These are phyloP conservation scores for Pipistrellus kuhlii DNA, from an alignment of 2,797 vertebrate species.

Conservation along the genomic window DNA sequence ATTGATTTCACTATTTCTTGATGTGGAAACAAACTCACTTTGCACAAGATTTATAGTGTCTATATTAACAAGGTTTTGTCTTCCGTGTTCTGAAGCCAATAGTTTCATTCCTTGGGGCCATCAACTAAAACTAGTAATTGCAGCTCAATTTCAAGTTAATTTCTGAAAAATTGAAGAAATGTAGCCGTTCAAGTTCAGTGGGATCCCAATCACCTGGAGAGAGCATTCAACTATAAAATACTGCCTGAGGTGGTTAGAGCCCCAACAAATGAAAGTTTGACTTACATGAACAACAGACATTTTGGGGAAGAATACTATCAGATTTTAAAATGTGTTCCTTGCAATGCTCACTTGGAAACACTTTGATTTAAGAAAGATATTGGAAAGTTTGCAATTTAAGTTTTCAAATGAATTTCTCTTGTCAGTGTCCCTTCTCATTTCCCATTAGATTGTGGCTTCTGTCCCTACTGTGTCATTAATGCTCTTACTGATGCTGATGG, in stretches of 20 bases:
- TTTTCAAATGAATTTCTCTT: not conserved
- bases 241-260: not conserved
- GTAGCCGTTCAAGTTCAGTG: not conserved
- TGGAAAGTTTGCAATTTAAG: not conserved
- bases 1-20: conserved; percentile 55
- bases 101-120: not conserved
- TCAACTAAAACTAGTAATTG: not conserved
- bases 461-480: not conserved
- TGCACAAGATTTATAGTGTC: not conserved
- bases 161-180: conserved; percentile 37
- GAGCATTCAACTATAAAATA: not conserved
- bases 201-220: not conserved
- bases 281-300: not conserved
- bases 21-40: not conserved
- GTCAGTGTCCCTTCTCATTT: not conserved
- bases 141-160: not conserved
- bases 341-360: not conserved
- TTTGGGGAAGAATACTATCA: not conserved
- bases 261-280: not conserved
- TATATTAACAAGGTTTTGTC: not conserved
- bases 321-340: not conserved
- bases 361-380: not conserved
- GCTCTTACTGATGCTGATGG: not conserved
- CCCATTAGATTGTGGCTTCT: not conserved
- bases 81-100: not conserved